phyloP scores from a whole-genome alignment of 2,113 vertebrate species.

The Dicentrarchus labrax region DNA sequence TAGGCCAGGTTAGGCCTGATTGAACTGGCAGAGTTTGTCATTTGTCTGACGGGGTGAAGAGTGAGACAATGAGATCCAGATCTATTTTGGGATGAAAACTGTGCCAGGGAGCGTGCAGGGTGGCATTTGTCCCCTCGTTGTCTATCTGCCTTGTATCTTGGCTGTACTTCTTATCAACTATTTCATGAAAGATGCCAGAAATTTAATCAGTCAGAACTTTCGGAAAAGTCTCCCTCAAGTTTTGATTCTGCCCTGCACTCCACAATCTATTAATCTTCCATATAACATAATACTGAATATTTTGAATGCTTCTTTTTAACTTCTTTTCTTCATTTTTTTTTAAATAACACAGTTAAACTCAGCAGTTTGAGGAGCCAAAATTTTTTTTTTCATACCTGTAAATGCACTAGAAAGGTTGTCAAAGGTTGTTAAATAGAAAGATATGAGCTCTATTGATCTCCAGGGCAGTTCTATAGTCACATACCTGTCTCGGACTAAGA shows the following conservation, averaged over 20 bases:
- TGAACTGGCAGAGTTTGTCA: constrained; percentile 45
- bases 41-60: constrained; percentile 43
- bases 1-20: constrained; percentile 35
- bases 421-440: constrained; percentile 7
- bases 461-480: neutral
- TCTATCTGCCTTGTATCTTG: constrained; percentile 14
- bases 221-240: neutral
- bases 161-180: neutral
- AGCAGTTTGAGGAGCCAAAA: neutral
- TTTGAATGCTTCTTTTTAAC: neutral
- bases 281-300: neutral
- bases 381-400: neutral
- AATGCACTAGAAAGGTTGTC: neutral
- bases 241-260: neutral
- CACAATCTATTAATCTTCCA: neutral
- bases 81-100: constrained; percentile 36
- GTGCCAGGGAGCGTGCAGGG: constrained; percentile 4
- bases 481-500: neutral
- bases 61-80: constrained; percentile 30
- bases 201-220: neutral
- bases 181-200: constrained; percentile 11
- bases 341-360: neutral
- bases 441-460: constrained; percentile 17
- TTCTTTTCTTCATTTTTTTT: too few species aligned
- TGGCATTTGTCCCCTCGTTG: constrained; percentile 3